A percentile compares a stretch with the other conserved stretches of the same genome.
These are phyloP conservation scores for Sandelia bainsii DNA, from an alignment of 2,797 vertebrate species.

Conservation along the genomic window DNA sequence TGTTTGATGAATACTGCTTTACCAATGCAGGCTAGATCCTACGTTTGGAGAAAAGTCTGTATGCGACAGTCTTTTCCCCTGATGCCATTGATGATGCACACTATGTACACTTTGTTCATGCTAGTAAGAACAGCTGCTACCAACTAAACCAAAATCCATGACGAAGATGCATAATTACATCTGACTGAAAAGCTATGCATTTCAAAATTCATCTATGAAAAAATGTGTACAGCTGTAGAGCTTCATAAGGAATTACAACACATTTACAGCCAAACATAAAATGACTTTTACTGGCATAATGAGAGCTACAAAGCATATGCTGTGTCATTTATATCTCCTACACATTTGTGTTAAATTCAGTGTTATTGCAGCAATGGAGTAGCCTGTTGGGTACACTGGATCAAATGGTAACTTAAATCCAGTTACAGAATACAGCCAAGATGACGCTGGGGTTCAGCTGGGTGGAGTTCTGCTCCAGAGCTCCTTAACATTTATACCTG, in stretches of 20 bases:
- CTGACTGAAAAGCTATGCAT: background rate
- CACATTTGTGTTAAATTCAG: no score
- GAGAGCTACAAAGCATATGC: background rate
- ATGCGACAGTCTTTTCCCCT: background rate
- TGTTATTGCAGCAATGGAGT: no score
- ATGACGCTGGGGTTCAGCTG: no score
- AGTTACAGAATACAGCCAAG: no score
- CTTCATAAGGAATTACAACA: background rate
- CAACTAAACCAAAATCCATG: background rate
- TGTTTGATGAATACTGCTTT: background rate
- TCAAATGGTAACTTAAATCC: no score
- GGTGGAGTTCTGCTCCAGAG: no score
- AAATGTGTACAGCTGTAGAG: background rate
- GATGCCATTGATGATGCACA: slow-evolving; percentile 23
- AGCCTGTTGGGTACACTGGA: no score
- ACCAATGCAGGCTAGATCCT: background rate
- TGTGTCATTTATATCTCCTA: background rate
- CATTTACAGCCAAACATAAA: background rate
- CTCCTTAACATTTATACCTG: no score
- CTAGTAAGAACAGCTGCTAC: slow-evolving; percentile 28
- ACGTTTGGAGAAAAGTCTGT: slow-evolving; percentile 1
- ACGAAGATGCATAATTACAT: background rate
- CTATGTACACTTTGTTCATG: slow-evolving; percentile 30
- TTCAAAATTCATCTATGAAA: background rate
- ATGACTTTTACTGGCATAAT: background rate